A percentile compares a stretch with the other conserved stretches of the same genome.
Evolutionary conservation across 1,140 invertebrate species (phyloP).

Genomic region (Drosophila sp.): DNA sequence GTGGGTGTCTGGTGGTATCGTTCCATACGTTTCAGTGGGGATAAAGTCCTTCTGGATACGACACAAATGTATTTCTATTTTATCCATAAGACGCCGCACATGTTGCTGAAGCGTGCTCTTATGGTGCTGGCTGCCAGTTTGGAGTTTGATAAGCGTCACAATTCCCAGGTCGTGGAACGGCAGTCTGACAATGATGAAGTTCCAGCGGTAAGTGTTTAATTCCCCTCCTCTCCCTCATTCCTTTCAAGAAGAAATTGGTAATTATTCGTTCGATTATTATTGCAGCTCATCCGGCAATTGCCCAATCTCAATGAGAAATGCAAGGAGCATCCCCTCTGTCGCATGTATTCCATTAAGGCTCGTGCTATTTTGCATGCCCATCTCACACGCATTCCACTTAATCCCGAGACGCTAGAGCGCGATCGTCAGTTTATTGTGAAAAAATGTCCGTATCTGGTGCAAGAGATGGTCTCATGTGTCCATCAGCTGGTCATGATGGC

Average conservation of each 20-base stretch:
- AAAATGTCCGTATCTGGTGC: conserved; percentile 97
- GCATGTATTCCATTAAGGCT: conserved; percentile 98
- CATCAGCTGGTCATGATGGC: conserved; percentile 96
- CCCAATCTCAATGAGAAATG: conserved; percentile 97
- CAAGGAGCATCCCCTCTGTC: conserved; percentile 95
- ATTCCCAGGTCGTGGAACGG: conserved; percentile 96
- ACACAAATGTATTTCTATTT: conserved; percentile 98
- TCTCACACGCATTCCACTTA: conserved; percentile 92
- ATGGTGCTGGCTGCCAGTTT: conserved; percentile 98
- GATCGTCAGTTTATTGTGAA: conserved; percentile 94
- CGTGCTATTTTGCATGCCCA: conserved; percentile 97
- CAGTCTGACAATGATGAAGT: conserved; percentile 98
- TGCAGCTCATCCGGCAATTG: conserved; percentile 94
- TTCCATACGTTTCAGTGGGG: conserved; percentile 97
- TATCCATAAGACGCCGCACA: conserved; percentile 96
- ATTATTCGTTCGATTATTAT: not conserved
- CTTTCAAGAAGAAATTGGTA: not conserved
- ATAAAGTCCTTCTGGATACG: conserved; percentile 97
- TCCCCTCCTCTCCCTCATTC: not conserved
- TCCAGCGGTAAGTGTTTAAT: conserved; percentile 88
- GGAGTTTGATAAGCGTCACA: conserved; percentile 97
- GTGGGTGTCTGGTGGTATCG: conserved; percentile 99
- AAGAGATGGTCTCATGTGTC: conserved; percentile 98
- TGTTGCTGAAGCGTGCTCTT: conserved; percentile 96
- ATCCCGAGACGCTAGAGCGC: conserved; percentile 91